Evolutionary conservation across 30 jellyfish, hydroid and myxozoan genomes (phyloP).

Genomic region (Thelohanellus kitauei): DNA sequence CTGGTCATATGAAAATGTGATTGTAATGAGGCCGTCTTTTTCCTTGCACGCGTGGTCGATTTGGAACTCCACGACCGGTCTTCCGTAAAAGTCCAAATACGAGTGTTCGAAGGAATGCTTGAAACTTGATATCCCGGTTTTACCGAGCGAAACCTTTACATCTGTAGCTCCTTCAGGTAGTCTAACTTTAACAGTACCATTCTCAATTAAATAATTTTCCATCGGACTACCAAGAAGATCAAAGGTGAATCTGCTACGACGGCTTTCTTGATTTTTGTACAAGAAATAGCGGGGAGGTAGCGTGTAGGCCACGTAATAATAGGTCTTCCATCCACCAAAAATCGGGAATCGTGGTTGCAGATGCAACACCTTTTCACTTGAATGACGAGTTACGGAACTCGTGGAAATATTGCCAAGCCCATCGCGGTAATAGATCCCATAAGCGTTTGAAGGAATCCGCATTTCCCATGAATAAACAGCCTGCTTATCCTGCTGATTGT

Average conservation of each 20-base stretch:
- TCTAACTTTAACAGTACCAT: conserved; percentile 22
- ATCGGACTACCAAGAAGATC: conserved; percentile 27
- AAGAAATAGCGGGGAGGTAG: conserved; percentile 48
- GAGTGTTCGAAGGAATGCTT: conserved; percentile 16
- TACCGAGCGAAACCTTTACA: conserved; percentile 1
- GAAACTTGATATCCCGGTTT: background rate
- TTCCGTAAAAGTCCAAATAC: conserved; percentile 37
- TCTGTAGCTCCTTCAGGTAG: conserved; percentile 71
- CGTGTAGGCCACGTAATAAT: conserved; percentile 45
- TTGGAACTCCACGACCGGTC: conserved; percentile 23
- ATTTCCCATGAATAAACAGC: conserved; percentile 48
- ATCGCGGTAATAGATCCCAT: conserved; percentile 61
- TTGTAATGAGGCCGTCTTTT: background rate
- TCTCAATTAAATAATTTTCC: conserved; percentile 40
- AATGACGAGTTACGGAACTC: conserved; percentile 27
- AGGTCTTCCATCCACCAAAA: conserved; percentile 87
- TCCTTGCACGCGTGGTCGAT: background rate
- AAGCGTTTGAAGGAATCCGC: conserved; percentile 79
- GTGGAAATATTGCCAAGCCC: conserved; percentile 70
- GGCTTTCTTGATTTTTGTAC: conserved; percentile 13
- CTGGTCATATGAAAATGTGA: conserved; percentile 9
- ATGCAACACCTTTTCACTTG: conserved; percentile 36
- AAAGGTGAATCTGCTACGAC: background rate
- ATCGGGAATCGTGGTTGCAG: conserved; percentile 70
- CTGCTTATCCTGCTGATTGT: background rate